A percentile compares a stretch with the other conserved stretches of the same genome.
phyloP scores from a whole-genome alignment of 2,797 vertebrate species.

The Cichlasoma orientale region DNA sequence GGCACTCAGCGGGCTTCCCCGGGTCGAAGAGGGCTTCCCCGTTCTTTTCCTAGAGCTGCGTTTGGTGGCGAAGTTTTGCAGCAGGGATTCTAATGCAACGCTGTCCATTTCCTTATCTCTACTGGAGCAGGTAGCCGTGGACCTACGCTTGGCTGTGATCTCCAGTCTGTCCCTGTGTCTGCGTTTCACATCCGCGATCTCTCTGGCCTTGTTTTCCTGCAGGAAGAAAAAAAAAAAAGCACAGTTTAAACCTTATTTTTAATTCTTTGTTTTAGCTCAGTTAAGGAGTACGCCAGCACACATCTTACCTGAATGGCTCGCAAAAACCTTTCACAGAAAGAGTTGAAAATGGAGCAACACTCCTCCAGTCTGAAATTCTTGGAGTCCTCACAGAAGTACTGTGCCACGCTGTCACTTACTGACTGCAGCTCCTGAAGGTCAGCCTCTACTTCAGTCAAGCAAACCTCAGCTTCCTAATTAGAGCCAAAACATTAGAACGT shows the following conservation, averaged over 20 bases:
- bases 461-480: constrained; percentile 75
- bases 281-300: not conserved
- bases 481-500: not conserved
- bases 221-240: constrained; percentile 1
- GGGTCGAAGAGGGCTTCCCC: constrained; percentile 51
- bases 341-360: constrained; percentile 82
- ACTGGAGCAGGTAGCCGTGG: constrained; percentile 83
- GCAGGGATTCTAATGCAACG: constrained; percentile 76
- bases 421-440: constrained; percentile 69
- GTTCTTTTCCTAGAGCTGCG: constrained; percentile 55
- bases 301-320: constrained; percentile 79
- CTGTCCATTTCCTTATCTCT: constrained; percentile 82
- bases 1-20: constrained; percentile 35
- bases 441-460: constrained; percentile 61
- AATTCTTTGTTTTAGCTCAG: not conserved
- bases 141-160: constrained; percentile 73
- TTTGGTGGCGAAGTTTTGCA: constrained; percentile 70
- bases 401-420: constrained; percentile 72
- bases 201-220: constrained; percentile 79
- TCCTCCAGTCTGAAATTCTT: constrained; percentile 81
- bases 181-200: constrained; percentile 74
- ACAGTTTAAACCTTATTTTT: not conserved
- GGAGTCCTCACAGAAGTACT: constrained; percentile 87
- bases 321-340: constrained; percentile 82
- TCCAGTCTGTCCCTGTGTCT: constrained; percentile 71